These are phyloP conservation scores for Sphenodon punctatus DNA, from an alignment of 2,797 vertebrate species.

Conservation along the genomic window DNA sequence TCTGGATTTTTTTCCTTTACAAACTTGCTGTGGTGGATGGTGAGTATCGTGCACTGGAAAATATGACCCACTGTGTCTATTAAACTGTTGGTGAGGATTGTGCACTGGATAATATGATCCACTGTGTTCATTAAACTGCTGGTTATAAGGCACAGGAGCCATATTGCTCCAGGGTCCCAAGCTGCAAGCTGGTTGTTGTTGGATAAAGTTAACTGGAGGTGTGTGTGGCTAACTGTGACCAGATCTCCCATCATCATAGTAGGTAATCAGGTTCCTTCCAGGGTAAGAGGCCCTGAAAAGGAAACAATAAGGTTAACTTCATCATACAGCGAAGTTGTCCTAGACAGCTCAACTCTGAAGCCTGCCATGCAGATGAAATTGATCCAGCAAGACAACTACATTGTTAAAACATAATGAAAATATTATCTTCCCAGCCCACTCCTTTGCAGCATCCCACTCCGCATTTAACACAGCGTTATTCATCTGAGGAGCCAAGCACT, in stretches of 20 bases:
- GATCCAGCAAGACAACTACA: accelerated
- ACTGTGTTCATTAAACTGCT: accelerated
- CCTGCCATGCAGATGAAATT: accelerated
- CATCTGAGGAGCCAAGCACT: background rate
- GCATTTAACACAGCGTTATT: accelerated
- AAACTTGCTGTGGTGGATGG: accelerated
- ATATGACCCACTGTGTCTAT: background rate
- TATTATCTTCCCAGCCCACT: accelerated
- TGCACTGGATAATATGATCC: accelerated
- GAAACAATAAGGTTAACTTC: background rate
- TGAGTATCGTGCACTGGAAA: accelerated
- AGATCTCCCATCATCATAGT: accelerated
- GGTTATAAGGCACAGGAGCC: accelerated
- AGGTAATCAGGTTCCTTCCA: accelerated
- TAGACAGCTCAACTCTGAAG: no score
- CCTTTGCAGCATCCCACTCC: no score
- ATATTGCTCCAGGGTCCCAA: background rate
- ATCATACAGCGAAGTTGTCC: background rate
- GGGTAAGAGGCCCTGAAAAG: background rate
- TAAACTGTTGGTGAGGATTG: accelerated
- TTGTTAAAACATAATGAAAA: background rate
- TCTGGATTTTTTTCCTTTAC: background rate
- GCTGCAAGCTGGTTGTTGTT: accelerated
- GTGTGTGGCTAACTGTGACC: accelerated
- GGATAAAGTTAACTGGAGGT: accelerated